phyloP scores from a whole-genome alignment of 2,113 vertebrate species.

The Lipotes vexillifer region DNA sequence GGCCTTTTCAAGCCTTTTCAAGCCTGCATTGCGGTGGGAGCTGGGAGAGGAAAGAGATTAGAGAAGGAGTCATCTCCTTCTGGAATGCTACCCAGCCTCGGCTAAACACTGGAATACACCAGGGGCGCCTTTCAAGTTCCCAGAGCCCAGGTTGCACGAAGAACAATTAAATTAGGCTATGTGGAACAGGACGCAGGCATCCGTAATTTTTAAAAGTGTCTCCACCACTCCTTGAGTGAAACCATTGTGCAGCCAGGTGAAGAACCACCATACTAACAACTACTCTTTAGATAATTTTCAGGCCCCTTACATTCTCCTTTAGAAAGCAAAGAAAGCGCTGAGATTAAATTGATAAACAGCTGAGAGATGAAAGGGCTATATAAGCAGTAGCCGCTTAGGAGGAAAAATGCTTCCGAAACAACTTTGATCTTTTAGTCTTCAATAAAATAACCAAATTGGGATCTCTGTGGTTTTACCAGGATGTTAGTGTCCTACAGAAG shows the following conservation, averaged over 20 bases:
- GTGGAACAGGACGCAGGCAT: background rate
- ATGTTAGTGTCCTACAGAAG: background rate
- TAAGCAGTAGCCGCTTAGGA: background rate
- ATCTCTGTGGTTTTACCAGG: background rate
- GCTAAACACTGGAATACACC: background rate
- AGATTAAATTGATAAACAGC: constrained; percentile 33
- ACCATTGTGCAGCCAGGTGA: background rate
- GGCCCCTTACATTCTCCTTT: background rate
- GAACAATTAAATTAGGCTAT: background rate
- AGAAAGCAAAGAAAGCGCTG: background rate
- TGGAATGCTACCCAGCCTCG: background rate
- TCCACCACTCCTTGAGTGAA: background rate
- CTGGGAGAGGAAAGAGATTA: background rate
- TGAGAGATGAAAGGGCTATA: background rate
- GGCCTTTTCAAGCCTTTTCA: background rate
- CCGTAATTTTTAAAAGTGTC: background rate
- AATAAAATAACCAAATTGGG: constrained; percentile 27
- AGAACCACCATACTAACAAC: background rate
- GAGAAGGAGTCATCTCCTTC: background rate
- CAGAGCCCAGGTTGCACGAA: background rate
- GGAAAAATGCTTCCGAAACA: background rate
- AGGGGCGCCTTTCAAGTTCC: background rate
- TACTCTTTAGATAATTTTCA: background rate
- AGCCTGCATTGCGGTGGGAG: background rate
- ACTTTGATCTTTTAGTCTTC: constrained; percentile 48